These are phyloP conservation scores for Pheosia tremula DNA, from an alignment of 2,888 invertebrate species.

Conservation along the genomic window DNA sequence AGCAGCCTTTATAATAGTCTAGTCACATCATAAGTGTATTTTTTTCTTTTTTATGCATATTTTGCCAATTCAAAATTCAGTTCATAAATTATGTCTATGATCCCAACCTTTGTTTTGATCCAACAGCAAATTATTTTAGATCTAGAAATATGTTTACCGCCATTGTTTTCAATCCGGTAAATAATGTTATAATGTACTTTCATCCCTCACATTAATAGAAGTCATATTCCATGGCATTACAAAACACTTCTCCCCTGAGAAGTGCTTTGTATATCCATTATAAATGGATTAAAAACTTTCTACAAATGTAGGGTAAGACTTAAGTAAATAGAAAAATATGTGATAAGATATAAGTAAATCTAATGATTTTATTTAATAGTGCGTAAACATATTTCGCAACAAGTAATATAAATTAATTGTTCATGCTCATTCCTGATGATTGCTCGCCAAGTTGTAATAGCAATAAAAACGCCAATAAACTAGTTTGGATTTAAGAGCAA, in stretches of 20 bases:
- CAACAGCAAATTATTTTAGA: background rate
- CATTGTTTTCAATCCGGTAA: background rate
- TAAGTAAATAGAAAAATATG: background rate
- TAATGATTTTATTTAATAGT: constrained; percentile 8
- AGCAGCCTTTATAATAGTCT: too few relatives aligned
- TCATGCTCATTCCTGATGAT: constrained; percentile 63
- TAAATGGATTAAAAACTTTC: too few relatives aligned
- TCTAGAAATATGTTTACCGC: background rate
- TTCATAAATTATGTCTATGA: background rate
- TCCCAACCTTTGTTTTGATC: background rate
- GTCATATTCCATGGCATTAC: too few relatives aligned
- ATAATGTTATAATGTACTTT: too few relatives aligned
- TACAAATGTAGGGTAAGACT: too few relatives aligned
- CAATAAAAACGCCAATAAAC: constrained; percentile 21
- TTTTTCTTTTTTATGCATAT: background rate
- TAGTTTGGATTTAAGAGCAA: background rate
- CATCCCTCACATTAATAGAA: too few relatives aligned
- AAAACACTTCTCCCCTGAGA: too few relatives aligned
- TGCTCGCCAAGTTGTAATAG: constrained; percentile 31
- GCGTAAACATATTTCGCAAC: constrained; percentile 38
- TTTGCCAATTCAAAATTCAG: background rate
- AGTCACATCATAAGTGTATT: background rate
- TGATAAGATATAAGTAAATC: constrained; percentile 1
- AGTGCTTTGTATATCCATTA: too few relatives aligned
- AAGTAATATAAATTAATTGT: constrained; percentile 31